Evolutionary conservation across 2,113 vertebrate genomes (phyloP), one percentile per base, ranked within the genome.

Genomic region (Hyperoodon ampullatus): DNA sequence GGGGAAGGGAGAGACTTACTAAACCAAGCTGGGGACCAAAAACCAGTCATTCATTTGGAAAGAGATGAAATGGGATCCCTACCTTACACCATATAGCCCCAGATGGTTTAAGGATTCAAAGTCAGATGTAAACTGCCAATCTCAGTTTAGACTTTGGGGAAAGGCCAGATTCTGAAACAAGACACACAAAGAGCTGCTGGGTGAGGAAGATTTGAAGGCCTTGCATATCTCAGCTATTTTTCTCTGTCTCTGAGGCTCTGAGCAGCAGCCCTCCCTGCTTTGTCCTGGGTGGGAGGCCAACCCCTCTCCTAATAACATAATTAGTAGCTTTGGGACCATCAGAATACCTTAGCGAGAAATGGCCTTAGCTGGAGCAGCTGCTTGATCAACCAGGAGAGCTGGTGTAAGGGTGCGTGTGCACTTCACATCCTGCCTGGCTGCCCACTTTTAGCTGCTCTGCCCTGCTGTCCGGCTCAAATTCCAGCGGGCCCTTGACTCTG

Each of bases 391-490:
- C 8, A 33, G 8, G 11, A 30, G 47, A 24, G 28, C 71, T 68
- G 16, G 39, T 14, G 0, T 21, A 4, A 33, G 24, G 42, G 33
- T 2, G 5, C 0, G 8, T 47, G 26, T 50, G 72, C 2, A 9
- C 26, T 33, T 42, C 5, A 26, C 6, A 0, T 44, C 70, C 21
- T 23, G 13, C 18, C 35, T 12, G 26, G 58, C 42, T 58, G 5
- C 75, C 28, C n/a, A 16, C n/a, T 15, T 2, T 53, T 23, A 44
- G 39, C 60, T 1, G 5, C 70, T 30, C 47, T 8, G 9, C 30
- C 30, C 6, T 7, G 28, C 50, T 0, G 0, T 15, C 35, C 6
- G 0, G 12, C 60, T 30, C 13, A 23, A 8, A 6, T 24, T 6
- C 78, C 35, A 47, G 12, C 3, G 30, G 30, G 16, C 3, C 24